Evolutionary conservation across 92 coral and sea anemone genomes (phyloP).

Genomic region (Zoanthus gigantus): DNA sequence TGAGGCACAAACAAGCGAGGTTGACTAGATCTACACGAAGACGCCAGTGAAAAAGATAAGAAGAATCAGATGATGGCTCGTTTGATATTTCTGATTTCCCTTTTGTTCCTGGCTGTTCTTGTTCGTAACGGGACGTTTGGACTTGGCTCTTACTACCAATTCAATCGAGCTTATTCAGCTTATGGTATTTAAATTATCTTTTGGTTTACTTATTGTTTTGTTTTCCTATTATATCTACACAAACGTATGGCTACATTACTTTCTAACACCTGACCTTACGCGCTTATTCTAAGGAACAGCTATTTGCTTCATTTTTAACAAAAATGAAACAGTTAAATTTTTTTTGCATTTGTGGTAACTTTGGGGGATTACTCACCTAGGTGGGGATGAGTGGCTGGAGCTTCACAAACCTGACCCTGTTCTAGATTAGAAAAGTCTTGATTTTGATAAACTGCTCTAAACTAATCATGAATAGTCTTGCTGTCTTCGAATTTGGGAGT

Average conservation of each 20-base stretch:
- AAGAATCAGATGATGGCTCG: neutral
- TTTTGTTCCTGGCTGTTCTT: neutral
- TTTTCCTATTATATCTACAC: neutral
- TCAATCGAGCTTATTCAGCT: slow-evolving; percentile 25
- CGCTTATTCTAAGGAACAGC: too few species aligned
- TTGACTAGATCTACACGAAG: neutral
- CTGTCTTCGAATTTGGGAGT: too few species aligned
- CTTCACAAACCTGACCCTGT: too few species aligned
- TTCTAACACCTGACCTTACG: too few species aligned
- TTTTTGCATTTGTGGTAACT: too few species aligned
- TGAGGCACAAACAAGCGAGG: neutral
- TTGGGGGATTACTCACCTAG: too few species aligned
- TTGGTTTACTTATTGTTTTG: neutral
- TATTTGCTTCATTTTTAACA: too few species aligned
- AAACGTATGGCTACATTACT: neutral
- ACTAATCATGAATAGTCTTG: too few species aligned
- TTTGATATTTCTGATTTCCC: neutral
- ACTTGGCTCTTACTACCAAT: slow-evolving; percentile 16
- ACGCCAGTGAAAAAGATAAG: neutral
- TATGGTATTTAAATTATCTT: neutral
- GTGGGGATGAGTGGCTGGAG: too few species aligned
- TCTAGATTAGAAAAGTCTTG: too few species aligned
- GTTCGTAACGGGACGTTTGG: neutral
- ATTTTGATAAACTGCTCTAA: too few species aligned
- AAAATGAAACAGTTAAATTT: too few species aligned